Evolutionary conservation across 2,797 vertebrate genomes (phyloP), one percentile per base, ranked within the genome.

Genomic region (Mus caroli): DNA sequence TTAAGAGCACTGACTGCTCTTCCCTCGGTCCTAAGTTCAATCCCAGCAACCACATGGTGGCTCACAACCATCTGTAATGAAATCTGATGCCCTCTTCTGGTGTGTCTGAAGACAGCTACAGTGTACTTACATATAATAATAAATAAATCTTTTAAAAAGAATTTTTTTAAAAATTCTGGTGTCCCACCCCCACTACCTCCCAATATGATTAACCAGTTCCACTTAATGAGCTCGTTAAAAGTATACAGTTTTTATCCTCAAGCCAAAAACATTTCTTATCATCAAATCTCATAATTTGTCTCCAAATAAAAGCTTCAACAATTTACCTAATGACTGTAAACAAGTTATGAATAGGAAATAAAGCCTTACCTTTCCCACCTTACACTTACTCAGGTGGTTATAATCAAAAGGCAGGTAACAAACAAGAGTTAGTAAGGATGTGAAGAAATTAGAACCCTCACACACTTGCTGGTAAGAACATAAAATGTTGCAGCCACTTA

Each of bases 271-370:
- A 94, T 52, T 75, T 85, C 56, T 88, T 88, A 90, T 77, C 91
- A 91, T 78, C 22, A 73, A 96, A 85, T 80, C 73, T 92, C 43
- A 31, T 73, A 79, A 95, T 85, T 56, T 76, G 83, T 90, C 67
- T 90, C 50, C 64, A 90, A 90, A 37, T 58, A 85, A 96, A 93
- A 94, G 34, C 60, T 90, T 85, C 46, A 93, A 95, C 73, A 93
- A 91, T 78, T 73, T 88, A 91, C 75, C 62, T 92, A 94, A 96
- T 76, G 58, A 96, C 17, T 92, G 15, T 88, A 94, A 80, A 89
- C 34, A 79, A 82, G 34, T 88, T 94, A 92, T 40, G 50, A 92
- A 87, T 40, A 8, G 69, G 85, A 84, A 76, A 69, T 15, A 96
- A 67, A 88, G 58, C 52, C 40, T 90, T 88, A 79, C 20, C 46